Percentiles rank a stretch among this genome's conserved stretches.
These are phyloP conservation scores for Nemopilema nomurai DNA, from an alignment of 30 jellyfish, hydroid and myxozoan species.

Conservation along the genomic window DNA sequence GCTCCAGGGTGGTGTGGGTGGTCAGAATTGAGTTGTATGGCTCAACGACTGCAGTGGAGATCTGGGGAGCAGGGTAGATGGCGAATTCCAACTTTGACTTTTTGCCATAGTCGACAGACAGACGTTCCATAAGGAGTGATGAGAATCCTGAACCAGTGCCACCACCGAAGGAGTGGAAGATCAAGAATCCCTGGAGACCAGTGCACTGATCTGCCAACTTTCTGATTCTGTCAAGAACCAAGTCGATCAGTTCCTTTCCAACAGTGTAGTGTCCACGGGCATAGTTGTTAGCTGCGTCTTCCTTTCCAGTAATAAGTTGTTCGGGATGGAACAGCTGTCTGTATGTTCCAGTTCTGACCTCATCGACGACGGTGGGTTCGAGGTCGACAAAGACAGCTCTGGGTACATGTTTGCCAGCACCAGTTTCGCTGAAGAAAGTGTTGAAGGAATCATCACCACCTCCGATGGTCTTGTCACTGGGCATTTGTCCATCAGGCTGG, in stretches of 20 bases:
- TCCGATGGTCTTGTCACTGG: conserved; percentile 92
- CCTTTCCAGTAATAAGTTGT: conserved; percentile 93
- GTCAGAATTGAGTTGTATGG: conserved; percentile 94
- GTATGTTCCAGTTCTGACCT: conserved; percentile 94
- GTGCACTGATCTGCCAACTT: conserved; percentile 92
- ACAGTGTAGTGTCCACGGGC: conserved; percentile 99
- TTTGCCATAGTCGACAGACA: conserved; percentile 90
- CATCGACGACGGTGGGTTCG: conserved; percentile 95
- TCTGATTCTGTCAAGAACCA: conserved; percentile 88
- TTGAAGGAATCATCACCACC: conserved; percentile 97
- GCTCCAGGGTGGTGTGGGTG: conserved; percentile 93
- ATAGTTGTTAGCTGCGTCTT: conserved; percentile 97
- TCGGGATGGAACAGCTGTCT: conserved; percentile 95
- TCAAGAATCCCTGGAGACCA: conserved; percentile 96
- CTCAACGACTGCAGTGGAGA: conserved; percentile 97
- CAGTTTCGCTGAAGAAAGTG: conserved; percentile 96
- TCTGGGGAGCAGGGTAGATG: conserved; percentile 97
- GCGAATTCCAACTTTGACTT: conserved; percentile 91
- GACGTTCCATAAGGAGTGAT: conserved; percentile 92
- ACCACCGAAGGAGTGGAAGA: conserved; percentile 98
- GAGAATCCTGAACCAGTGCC: conserved; percentile 99
- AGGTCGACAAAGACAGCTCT: conserved; percentile 91
- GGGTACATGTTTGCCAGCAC: conserved; percentile 94
- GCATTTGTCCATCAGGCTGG: conserved; percentile 98
- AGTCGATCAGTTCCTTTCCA: conserved; percentile 89